Evolutionary conservation across 2,113 vertebrate genomes (phyloP).

Genomic region (Cacatua alba): DNA sequence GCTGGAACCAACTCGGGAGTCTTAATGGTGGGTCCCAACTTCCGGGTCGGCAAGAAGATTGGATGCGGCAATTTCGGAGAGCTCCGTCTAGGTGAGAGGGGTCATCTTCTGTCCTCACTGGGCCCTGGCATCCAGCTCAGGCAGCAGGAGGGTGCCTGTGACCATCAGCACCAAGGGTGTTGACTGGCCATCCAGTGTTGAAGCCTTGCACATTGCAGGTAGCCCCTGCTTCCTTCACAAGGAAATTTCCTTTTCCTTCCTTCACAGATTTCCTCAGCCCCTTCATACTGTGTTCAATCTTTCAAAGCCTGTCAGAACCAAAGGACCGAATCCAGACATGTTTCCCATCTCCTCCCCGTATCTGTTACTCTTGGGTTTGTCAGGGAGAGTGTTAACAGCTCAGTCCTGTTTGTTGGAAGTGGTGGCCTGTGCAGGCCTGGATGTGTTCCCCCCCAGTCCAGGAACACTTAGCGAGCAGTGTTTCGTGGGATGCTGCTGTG

Average conservation of each 20-base stretch:
- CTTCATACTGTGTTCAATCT: rapidly evolving
- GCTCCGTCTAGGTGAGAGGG: constrained; percentile 89
- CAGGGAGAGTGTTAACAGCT: rapidly evolving
- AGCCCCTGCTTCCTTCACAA: neutral
- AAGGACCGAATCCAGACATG: neutral
- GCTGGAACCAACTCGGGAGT: constrained; percentile 90
- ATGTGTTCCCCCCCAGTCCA: neutral
- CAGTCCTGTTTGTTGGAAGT: neutral
- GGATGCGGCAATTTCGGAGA: constrained; percentile 97
- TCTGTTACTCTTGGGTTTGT: rapidly evolving
- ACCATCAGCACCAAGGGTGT: rapidly evolving
- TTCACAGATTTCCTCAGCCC: neutral
- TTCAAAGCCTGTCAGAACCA: neutral
- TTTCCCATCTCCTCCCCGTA: rapidly evolving
- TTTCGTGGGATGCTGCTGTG: neutral
- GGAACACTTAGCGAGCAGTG: rapidly evolving
- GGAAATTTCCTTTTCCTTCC: neutral
- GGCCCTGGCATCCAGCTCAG: neutral
- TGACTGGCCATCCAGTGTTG: rapidly evolving
- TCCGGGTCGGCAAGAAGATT: constrained; percentile 96
- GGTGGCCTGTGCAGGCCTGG: neutral
- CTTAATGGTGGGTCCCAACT: constrained; percentile 97
- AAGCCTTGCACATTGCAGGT: rapidly evolving
- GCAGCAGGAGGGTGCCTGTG: neutral
- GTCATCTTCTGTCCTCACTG: rapidly evolving